Conservation (phyloP, 1,140 invertebrate genomes). For the Drosophila kanapiae region DNA sequence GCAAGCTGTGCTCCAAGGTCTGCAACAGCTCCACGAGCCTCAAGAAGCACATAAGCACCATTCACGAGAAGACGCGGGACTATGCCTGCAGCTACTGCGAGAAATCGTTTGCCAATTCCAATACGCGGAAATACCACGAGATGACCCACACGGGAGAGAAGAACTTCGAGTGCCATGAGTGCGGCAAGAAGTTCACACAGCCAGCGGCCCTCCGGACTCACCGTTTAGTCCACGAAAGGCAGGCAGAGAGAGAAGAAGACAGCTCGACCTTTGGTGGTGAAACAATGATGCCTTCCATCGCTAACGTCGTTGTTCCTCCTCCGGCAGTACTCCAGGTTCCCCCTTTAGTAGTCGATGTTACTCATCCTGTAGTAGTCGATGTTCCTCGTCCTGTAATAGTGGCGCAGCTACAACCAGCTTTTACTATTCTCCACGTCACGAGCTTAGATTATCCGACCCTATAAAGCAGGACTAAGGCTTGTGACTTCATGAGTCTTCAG, state of each 20-base stretch:
- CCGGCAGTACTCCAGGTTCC: not conserved
- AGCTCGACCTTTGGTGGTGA: no score
- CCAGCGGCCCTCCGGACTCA: conserved; percentile 73
- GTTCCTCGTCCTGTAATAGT: conserved; percentile 2
- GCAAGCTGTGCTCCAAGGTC: conserved; percentile 66
- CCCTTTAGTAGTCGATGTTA: no score
- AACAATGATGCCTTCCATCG: not conserved
- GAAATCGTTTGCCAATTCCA: conserved; percentile 67
- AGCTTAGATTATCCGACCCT: conserved; percentile 5
- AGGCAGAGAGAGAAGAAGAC: not conserved
- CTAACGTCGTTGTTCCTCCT: not conserved
- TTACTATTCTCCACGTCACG: conserved; percentile 9
- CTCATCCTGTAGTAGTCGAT: not conserved
- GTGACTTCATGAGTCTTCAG: not conserved
- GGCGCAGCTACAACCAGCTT: conserved; percentile 2
- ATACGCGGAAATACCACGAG: conserved; percentile 78
- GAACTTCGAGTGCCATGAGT: conserved; percentile 65
- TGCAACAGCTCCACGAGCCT: conserved; percentile 74
- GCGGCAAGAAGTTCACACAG: conserved; percentile 70
- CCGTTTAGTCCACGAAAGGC: conserved; percentile 56
- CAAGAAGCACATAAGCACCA: conserved; percentile 69
- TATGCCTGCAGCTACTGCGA: conserved; percentile 75
- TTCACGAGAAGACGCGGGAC: conserved; percentile 66
- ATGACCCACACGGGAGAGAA: conserved; percentile 86
- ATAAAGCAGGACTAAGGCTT: not conserved